Evolutionary conservation across 1,140 invertebrate genomes (phyloP), one percentile per base, ranked within the genome.

Genomic region (Prorops nasuta): DNA sequence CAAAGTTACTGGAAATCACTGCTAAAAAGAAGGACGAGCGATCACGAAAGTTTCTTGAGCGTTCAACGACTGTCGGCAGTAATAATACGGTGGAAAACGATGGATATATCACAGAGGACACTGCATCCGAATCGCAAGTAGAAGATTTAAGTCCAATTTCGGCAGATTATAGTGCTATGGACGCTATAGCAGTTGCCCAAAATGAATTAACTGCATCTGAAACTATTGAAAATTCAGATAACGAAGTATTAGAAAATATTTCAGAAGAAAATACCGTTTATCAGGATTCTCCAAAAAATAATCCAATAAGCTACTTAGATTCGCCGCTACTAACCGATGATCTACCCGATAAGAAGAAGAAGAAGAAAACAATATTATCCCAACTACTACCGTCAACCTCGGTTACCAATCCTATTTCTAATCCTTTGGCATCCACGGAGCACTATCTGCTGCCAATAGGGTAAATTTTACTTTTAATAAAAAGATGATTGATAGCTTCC

Each of bases 291-390:
- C 72, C 76, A 1, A 78, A 72, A 47, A 62, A 68, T 49, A 76
- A 80, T 52, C 74, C 75, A 2, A 69, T 69, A 54, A 73, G 72
- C 3, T 68, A 79, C 47, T 80, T 72, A 0, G 79, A 81, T 31
- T 66, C 71, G 37, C 51, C 76, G 1, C 56, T 79, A 3, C 20
- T 79, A 2, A 72, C 68, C 12, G 64, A 67, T 0, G 69, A 75
- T n/a, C 61, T 67, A 3, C 66, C 61, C 0, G 83, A 85, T 50
- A 85, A 83, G 49, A 76, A 74, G 31, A 86, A 85, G 53, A 84
- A 81, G 35, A 85, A 89, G 2, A 89, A 89, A 66, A 85, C 81
- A 1, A 82, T 90, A 35, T 71, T 90, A 2, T 86, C 84, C 9
- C 83, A 87, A 49, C 68, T 90, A 1, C 67, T 89, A 45, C 81